Conservation (phyloP, 1,140 invertebrate species). For the Drosophila ohnishii region DNA sequence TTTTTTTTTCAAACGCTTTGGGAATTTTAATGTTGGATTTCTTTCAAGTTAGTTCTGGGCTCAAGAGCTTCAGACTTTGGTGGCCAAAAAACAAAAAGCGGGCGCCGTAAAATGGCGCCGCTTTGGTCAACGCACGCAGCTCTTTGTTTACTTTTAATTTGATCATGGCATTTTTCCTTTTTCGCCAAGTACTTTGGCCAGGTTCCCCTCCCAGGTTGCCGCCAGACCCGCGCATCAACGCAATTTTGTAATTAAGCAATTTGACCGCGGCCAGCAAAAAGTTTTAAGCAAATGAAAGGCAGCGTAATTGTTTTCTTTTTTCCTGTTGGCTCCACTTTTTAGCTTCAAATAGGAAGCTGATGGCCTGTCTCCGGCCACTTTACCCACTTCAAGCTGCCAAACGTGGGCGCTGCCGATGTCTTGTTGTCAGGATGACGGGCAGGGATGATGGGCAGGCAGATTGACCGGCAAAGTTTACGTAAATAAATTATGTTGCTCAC, state of each 20-base stretch:
- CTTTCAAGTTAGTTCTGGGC: conserved; percentile 45
- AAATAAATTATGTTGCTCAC: conserved; percentile 63
- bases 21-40: conserved; percentile 79
- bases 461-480: conserved; percentile 57
- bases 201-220: conserved; percentile 37
- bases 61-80: background rate
- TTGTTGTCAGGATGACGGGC: conserved; percentile 48
- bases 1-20: no score
- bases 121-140: conserved; percentile 71
- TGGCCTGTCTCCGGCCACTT: conserved; percentile 36
- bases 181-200: conserved; percentile 40
- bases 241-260: conserved; percentile 82
- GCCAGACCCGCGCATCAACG: conserved; percentile 33
- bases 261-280: conserved; percentile 70
- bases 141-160: conserved; percentile 82
- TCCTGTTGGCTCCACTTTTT: conserved; percentile 9
- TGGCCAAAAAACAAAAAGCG: conserved; percentile 52
- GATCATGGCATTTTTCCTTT: conserved; percentile 47
- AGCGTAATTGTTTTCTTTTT: conserved; percentile 64
- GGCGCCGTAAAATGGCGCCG: conserved; percentile 71
- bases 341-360: conserved; percentile 41
- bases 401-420: conserved; percentile 17
- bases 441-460: conserved; percentile 36
- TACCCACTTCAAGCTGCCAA: conserved; percentile 67
- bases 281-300: conserved; percentile 77